Conservation (phyloP, 1,140 invertebrate species). For the Periplaneta americana region DNA sequence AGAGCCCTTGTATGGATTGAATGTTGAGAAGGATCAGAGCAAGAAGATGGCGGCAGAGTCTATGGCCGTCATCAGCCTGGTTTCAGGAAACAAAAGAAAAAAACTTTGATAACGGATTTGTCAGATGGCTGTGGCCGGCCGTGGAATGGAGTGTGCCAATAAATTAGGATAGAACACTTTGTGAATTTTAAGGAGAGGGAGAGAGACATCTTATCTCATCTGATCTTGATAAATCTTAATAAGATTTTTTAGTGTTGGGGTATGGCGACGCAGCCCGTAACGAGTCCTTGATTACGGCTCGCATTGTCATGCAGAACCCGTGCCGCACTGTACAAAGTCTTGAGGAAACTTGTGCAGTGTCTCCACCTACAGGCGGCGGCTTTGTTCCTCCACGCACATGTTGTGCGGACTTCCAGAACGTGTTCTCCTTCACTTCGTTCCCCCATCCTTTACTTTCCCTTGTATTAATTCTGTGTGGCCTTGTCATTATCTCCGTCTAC, state of each 20-base stretch:
- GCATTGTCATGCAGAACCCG: not conserved
- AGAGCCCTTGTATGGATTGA: not conserved
- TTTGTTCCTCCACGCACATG: not conserved
- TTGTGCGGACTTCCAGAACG: not conserved
- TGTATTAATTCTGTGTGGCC: too few species aligned
- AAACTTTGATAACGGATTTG: not conserved
- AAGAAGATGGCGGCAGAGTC: not conserved
- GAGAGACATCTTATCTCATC: not conserved
- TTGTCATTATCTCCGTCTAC: too few species aligned
- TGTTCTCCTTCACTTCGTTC: too few species aligned
- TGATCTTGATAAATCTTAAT: not conserved
- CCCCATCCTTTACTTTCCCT: too few species aligned
- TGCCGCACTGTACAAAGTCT: not conserved
- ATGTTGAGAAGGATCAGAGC: not conserved
- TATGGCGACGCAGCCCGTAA: not conserved
- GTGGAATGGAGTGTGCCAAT: not conserved
- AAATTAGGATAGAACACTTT: not conserved
- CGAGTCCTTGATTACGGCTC: not conserved
- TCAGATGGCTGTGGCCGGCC: not conserved
- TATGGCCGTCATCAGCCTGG: not conserved
- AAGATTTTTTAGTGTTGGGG: not conserved
- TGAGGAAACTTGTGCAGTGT: not conserved
- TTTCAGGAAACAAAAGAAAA: not conserved
- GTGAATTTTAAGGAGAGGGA: not conserved
- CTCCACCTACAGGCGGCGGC: not conserved